These are phyloP conservation scores for Nephotettix cincticeps DNA, from an alignment of 1,140 invertebrate genomes.

Conservation along the genomic window DNA sequence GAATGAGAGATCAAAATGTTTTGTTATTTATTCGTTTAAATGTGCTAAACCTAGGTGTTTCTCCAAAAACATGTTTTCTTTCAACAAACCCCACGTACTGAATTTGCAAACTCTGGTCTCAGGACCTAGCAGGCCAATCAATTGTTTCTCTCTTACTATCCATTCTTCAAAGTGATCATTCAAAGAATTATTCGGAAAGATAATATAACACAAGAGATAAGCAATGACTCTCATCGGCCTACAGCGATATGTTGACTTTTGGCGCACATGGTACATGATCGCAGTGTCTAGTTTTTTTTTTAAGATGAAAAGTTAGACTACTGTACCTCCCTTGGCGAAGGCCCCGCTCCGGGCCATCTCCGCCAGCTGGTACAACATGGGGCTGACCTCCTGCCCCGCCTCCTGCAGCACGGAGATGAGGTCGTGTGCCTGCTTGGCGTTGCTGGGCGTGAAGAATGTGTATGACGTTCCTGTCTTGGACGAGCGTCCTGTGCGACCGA, in stretches of 20 bases:
- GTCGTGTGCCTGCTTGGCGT: conserved; percentile 88
- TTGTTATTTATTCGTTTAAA: not conserved
- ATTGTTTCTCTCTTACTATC: not conserved
- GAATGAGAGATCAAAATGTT: not conserved
- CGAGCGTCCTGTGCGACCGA: conserved; percentile 93
- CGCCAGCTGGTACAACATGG: conserved; percentile 56
- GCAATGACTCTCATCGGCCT: not conserved
- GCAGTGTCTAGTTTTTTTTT: too few relatives aligned
- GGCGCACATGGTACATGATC: not conserved
- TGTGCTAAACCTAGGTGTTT: not conserved
- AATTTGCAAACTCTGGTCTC: not conserved
- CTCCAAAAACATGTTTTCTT: conserved; percentile 4
- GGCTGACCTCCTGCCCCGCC: conserved; percentile 83
- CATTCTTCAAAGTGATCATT: not conserved
- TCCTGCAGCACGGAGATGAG: conserved; percentile 88
- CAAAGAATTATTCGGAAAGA: not conserved
- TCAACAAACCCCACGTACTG: conserved; percentile 1
- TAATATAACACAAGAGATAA: not conserved
- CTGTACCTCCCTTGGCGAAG: conserved; percentile 12
- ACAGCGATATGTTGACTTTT: too few relatives aligned
- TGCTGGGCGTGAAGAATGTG: conserved; percentile 95
- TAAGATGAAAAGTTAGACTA: not conserved
- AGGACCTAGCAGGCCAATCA: conserved; percentile 5
- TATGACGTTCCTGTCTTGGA: conserved; percentile 94
- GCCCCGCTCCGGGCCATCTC: conserved; percentile 46